Conservation (phyloP, 2,113 vertebrate species). For the Daboia siamensis region DNA sequence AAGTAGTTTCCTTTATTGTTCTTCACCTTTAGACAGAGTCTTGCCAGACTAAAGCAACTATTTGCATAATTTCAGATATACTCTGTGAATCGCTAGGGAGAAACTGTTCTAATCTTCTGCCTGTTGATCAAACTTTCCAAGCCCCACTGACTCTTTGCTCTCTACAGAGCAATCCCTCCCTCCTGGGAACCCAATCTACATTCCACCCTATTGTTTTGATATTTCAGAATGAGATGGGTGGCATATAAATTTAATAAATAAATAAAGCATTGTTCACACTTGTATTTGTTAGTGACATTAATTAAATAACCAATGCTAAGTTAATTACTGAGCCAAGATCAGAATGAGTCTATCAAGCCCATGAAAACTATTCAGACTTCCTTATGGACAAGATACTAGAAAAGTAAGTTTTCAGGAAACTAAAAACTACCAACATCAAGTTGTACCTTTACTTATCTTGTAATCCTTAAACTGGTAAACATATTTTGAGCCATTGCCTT, state of each 20-base stretch:
- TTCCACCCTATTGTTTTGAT: neutral
- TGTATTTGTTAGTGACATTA: neutral
- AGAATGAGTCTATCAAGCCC: neutral
- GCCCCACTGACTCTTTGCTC: too few relatives aligned
- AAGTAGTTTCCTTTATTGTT: too few relatives aligned
- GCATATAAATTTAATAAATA: neutral
- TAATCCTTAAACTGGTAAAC: neutral
- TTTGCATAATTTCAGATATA: too few relatives aligned
- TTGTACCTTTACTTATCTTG: neutral
- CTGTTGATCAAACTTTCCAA: too few relatives aligned
- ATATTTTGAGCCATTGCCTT: neutral
- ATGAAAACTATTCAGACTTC: neutral
- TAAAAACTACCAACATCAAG: neutral
- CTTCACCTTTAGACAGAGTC: too few relatives aligned
- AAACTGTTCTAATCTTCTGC: too few relatives aligned
- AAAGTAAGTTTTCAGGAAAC: neutral
- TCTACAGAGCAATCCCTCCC: neutral
- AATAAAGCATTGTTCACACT: neutral
- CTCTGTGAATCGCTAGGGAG: too few relatives aligned
- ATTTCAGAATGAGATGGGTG: neutral
- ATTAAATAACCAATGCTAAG: too few relatives aligned
- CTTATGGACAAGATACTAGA: neutral
- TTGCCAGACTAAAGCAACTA: too few relatives aligned
- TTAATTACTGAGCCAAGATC: too few relatives aligned
- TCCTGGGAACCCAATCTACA: neutral